Evolutionary conservation across 2,888 invertebrate genomes (phyloP).

Genomic region (Andricus curvator): DNA sequence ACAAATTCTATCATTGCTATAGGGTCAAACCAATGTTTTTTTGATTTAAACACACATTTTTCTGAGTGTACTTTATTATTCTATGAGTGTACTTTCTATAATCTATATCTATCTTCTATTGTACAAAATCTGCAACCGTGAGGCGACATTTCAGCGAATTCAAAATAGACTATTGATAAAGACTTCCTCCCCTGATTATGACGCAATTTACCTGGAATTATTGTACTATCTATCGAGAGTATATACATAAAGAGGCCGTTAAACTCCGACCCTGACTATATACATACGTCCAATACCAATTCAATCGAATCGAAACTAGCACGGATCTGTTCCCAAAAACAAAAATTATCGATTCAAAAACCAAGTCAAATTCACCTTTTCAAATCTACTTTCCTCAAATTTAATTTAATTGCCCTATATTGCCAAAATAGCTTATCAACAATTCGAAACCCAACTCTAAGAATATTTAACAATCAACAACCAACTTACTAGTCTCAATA

Average conservation of each 20-base stretch:
- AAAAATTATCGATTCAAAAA: constrained; percentile 5
- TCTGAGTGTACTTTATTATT: neutral
- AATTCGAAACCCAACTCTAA: neutral
- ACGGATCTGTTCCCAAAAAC: neutral
- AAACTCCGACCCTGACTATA: constrained; percentile 48
- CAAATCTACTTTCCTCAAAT: neutral
- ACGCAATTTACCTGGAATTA: constrained; percentile 22
- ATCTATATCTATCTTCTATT: neutral
- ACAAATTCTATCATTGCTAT: too few species aligned
- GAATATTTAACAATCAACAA: neutral
- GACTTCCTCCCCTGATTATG: neutral
- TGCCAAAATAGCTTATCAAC: neutral
- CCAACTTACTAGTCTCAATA: too few species aligned
- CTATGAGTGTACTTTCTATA: neutral
- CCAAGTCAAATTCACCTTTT: neutral
- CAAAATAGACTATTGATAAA: neutral
- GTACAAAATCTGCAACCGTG: neutral
- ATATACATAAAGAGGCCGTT: constrained; percentile 48
- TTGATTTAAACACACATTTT: too few species aligned
- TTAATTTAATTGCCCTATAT: neutral
- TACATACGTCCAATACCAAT: constrained; percentile 40
- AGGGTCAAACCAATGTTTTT: too few species aligned
- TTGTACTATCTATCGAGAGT: neutral
- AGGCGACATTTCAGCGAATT: neutral
- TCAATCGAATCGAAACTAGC: constrained; percentile 22